Evolutionary conservation across 2,797 vertebrate genomes (phyloP), one percentile per base, ranked within the genome.

Genomic region (Borostomias antarcticus): DNA sequence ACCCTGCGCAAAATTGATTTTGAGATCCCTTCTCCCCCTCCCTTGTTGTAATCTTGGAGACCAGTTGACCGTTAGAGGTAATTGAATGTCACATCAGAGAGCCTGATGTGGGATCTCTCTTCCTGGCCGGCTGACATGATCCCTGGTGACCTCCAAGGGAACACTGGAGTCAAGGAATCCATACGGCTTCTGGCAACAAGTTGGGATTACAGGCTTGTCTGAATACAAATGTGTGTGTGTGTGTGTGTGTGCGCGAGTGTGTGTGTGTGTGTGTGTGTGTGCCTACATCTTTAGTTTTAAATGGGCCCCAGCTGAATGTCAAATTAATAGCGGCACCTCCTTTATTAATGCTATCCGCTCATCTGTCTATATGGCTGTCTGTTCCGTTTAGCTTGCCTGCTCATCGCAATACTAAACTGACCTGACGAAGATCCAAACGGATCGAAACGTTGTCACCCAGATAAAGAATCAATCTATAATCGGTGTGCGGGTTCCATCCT

Each of bases 21-120:
- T 68, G 50, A 65, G 33, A 69, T 70, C 32, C 15, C 61, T 50
- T 25, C 59, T 7, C 26, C 67, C 32, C 30, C 53, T 29, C 23
- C 40, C 32, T 33, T 23, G n/a, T 17, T 74, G 70, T 19, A 15
- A 30, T 9, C 32, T 48, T 47, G 19, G 72, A 68, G 71, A 68
- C 64, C 48, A 32, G 57, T 73, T 76, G 66, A 84, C 68, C 68
- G 83, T 79, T 79, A 58, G 64, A 79, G 77, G 68, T 85, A 85
- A 83, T 61, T 78, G 74, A 83, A 86, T 76, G 80, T 80, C 72
- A 82, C 79, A 74, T 80, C 69, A 64, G 53, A 76, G 35, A 69
- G 32, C 64, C 65, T 57, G 33, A 66, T 52, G 58, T 48, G n/a
- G n/a, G n/a, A 68, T 71, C 32, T 45, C 2, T 69, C 61, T 68